Evolutionary conservation across 2,797 vertebrate species (phyloP).

Genomic region (Octomys mimax): DNA sequence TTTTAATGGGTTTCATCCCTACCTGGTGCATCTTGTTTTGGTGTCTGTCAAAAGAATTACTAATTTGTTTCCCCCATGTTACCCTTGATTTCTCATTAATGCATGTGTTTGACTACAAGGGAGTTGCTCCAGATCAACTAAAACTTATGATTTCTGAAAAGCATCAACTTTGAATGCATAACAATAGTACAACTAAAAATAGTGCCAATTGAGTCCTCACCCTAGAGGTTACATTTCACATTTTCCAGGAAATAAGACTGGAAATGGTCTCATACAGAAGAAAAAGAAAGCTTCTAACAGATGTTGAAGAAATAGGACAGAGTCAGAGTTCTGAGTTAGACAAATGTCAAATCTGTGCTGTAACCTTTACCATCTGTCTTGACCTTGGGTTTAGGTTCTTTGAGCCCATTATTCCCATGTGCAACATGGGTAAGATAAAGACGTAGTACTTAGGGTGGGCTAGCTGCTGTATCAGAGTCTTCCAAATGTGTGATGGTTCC

Average conservation of each 20-base stretch:
- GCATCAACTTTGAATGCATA: neutral
- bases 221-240: neutral
- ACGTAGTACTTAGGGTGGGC: neutral
- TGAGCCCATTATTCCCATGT: neutral
- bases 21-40: constrained; percentile 34
- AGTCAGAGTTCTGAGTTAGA: constrained; percentile 19
- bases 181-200: constrained; percentile 44
- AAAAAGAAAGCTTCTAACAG: constrained; percentile 34
- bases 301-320: neutral
- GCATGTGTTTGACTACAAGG: neutral
- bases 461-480: constrained; percentile 3
- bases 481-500: neutral
- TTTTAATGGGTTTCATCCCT: constrained; percentile 16
- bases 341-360: constrained; percentile 7
- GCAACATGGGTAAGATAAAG: neutral
- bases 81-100: constrained; percentile 47
- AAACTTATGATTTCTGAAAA: constrained; percentile 49
- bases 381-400: neutral
- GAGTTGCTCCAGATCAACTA: neutral
- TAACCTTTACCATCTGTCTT: neutral
- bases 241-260: neutral
- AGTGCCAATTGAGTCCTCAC: constrained; percentile 32
- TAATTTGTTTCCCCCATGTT: constrained; percentile 15
- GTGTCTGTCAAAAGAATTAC: constrained; percentile 53
- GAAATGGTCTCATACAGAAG: neutral